A percentile compares a stretch with the other conserved stretches of the same genome.
Conservation (phyloP, 2,797 vertebrate genomes). For the Melanotaenia trifasciata region DNA sequence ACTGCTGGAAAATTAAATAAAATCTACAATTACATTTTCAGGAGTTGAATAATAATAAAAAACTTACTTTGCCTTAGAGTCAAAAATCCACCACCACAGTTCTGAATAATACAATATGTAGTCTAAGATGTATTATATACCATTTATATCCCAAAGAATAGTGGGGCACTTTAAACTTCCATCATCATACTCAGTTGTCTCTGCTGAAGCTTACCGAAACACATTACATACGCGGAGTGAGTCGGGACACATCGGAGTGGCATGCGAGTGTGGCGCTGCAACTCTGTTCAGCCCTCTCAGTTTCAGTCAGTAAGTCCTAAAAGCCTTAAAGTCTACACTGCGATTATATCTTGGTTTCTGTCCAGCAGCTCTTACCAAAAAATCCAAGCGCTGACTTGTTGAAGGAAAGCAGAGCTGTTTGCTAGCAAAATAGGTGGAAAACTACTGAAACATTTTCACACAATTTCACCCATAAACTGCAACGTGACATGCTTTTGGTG, state of each 20-base stretch:
- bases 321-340: not conserved
- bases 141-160: not conserved
- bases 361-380: not conserved
- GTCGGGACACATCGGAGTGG: not conserved
- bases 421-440: not conserved
- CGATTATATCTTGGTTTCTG: not conserved
- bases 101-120: not conserved
- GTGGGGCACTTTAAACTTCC: not conserved
- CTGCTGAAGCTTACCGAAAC: too few relatives aligned
- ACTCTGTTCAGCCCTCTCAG: not conserved
- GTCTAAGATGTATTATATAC: not conserved
- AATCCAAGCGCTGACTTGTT: not conserved
- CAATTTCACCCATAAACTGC: conserved; percentile 9
- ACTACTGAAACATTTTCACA: not conserved
- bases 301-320: not conserved
- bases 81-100: not conserved
- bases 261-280: not conserved
- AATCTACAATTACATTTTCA: not conserved
- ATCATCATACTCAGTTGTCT: too few relatives aligned
- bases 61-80: not conserved
- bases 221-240: too few relatives aligned
- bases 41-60: too few relatives aligned
- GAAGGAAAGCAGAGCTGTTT: not conserved
- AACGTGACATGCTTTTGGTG: conserved; percentile 21
- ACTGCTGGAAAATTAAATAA: not conserved